Base-by-base conservation (phyloP, 1,140 invertebrate genomes). In the Drosophila kepulauana region DNA sequence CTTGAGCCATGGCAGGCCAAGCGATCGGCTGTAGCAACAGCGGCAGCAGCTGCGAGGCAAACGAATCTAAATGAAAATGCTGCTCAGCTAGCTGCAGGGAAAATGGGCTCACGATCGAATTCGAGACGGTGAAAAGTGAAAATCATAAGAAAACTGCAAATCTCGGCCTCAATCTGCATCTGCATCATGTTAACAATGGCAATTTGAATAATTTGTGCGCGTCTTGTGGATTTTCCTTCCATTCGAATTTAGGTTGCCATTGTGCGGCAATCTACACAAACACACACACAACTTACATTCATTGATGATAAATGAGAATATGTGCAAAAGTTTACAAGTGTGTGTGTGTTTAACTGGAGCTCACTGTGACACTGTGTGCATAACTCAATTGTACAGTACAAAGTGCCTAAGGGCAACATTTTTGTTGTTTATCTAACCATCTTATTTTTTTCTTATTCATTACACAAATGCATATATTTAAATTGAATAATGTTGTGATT, bases 171-270 rank as follows among this genome's bases (percentile, higher is more conserved):
- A 45, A 65, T 57, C 78, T 67, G 38, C 68, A 61, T 11, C 78
- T 67, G 38, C 68, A 61, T 7, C 66, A 48, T 61, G 58, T 65
- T 69, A 78, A 89, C 85, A 89, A 89, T 89, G 81, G 85, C 78
- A 89, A 89, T 89, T 89, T 89, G 86, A 81, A 89, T 89, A 89
- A 89, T 89, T 86, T 81, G 68, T 82, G 76, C 77, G 65, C 67
- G 82, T 74, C 64, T 57, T 63, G 66, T 74, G 65, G 63, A 61
- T 78, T 67, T 76, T 70, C 72, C 35, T 58, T 51, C 33, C 20
- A 70, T 43, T 58, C 48, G 63, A 67, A 78, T 75, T 70, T 78
- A 48, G 71, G 28, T 75, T 79, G 67, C 61, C 70, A 75, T 78
- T 82, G 69, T 80, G 69, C 67, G 35, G 52, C 73, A 65, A 70